Base-by-base conservation (phyloP, 2,888 invertebrate species). In the Fragum fragum region DNA sequence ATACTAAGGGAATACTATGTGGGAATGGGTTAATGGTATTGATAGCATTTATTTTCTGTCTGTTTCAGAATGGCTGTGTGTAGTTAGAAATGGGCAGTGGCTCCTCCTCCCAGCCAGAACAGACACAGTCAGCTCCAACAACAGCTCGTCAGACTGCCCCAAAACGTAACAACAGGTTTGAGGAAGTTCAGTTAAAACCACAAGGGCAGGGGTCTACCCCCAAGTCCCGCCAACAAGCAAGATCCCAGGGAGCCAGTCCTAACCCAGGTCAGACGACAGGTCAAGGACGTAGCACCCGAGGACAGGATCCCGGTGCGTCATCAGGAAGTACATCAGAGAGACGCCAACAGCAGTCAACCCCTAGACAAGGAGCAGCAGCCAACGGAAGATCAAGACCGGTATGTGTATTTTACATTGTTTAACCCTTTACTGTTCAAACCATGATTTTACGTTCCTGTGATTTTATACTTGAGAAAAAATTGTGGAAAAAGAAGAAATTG, bases 41-140 rank as follows among this genome's bases (percentile, higher is more conserved):
- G n/a, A n/a, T n/a, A n/a, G n/a, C n/a, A n/a, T 9, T 39, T 39
- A 39, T 39, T 6, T 39, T 39, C 6, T 23, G 11, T 57, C 3
- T 57, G 26, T 57, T 57, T 28, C 57, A 57, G 57, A 18, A 63
- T 63, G 63, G 28, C 16, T 36, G n/a, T 32, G 32, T 36, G 32
- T 9, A 32, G 32, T 36, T 63, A 63, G 63, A 63, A 18, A 85
- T 85, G 85, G 85, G 85, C 28, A 85, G 85, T 74, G 80, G 82
- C 36, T 76, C 77, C 36, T 85, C 85, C 21, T 70, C 75, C 26
- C 61, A 55, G 63, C 57, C 71, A 42, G 55, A 70, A 61, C 72
- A 80, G 61, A 80, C 82, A 36, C 82, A 85, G 57, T 85, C 85
- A 18, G 85, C 85, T 16, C 85, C 85, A 29, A 47, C 73, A 23